These are phyloP conservation scores for Cyclophora punctaria DNA, from an alignment of 2,888 invertebrate genomes.

Conservation along the genomic window DNA sequence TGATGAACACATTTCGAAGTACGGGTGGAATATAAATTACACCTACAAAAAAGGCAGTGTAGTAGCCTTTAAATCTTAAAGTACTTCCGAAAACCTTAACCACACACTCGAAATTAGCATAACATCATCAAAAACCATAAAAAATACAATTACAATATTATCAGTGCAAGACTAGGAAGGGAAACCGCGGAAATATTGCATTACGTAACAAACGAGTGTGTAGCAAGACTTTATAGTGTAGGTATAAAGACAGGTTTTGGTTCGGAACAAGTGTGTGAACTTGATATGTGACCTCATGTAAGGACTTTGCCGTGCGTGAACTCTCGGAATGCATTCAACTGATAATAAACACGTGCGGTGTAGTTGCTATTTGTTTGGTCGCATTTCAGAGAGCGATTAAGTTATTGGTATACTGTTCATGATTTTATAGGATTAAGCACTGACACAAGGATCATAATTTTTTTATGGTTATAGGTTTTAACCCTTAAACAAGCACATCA, in stretches of 20 bases:
- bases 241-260: slow-evolving; percentile 40
- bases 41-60: too few species aligned
- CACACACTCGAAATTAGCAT: slow-evolving; percentile 9
- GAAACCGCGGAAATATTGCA: slow-evolving; percentile 30
- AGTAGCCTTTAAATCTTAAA: too few species aligned
- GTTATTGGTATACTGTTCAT: too few species aligned
- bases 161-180: slow-evolving; percentile 25
- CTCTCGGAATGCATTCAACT: slow-evolving; percentile 31
- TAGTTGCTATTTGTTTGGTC: slow-evolving; percentile 21
- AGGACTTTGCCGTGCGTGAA: slow-evolving; percentile 46
- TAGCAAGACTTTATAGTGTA: background rate
- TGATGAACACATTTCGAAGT: too few species aligned
- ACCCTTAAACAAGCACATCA: too few species aligned
- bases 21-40: too few species aligned
- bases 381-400: too few species aligned
- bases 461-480: too few species aligned
- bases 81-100: too few species aligned
- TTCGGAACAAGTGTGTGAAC: slow-evolving; percentile 56
- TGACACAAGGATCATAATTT: too few species aligned
- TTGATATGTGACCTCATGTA: slow-evolving; percentile 62
- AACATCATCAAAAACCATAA: slow-evolving; percentile 11
- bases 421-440: too few species aligned
- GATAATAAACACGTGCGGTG: slow-evolving; percentile 40
- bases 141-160: slow-evolving; percentile 11
- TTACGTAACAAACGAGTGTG: slow-evolving; percentile 18